Percentiles rank a stretch among this genome's conserved stretches.
phyloP scores from a whole-genome alignment of 2,888 invertebrate species.

The Bibio marci region DNA sequence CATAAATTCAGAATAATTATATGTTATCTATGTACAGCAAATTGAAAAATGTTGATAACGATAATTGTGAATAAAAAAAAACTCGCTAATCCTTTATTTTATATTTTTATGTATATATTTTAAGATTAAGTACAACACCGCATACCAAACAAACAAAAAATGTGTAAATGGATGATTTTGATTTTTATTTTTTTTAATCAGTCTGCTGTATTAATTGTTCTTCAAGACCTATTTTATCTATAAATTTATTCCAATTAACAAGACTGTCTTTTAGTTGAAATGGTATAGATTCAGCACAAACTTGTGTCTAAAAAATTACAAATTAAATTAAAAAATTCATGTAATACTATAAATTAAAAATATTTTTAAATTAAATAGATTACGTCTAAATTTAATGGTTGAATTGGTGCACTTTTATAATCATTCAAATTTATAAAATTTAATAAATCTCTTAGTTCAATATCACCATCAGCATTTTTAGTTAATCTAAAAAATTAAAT shows the following conservation, averaged over 20 bases:
- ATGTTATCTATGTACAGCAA: too few species aligned
- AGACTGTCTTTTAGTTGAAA: constrained; percentile 23
- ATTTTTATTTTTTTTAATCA: too few species aligned
- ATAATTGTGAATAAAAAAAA: too few species aligned
- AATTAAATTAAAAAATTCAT: not conserved
- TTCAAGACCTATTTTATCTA: constrained; percentile 23
- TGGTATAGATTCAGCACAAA: constrained; percentile 23
- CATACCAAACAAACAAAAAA: too few species aligned
- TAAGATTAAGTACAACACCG: too few species aligned
- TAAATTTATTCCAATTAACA: constrained; percentile 23
- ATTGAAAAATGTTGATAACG: too few species aligned
- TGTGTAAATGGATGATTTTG: too few species aligned
- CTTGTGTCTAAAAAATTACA: constrained; percentile 11
- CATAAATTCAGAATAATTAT: too few species aligned
- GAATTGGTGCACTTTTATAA: constrained; percentile 31
- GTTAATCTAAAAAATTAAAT: constrained; percentile 31
- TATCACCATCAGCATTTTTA: constrained; percentile 45
- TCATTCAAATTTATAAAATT: constrained; percentile 51
- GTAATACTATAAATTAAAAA: not conserved
- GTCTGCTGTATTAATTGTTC: constrained; percentile 18
- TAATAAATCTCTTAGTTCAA: constrained; percentile 51
- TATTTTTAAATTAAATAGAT: not conserved
- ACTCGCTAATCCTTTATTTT: too few species aligned
- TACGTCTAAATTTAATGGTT: constrained; percentile 35
- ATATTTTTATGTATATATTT: too few species aligned